Evolutionary conservation across 2,888 invertebrate genomes (phyloP), one percentile per base, ranked within the genome.

Genomic region (Masnerella sp.): DNA sequence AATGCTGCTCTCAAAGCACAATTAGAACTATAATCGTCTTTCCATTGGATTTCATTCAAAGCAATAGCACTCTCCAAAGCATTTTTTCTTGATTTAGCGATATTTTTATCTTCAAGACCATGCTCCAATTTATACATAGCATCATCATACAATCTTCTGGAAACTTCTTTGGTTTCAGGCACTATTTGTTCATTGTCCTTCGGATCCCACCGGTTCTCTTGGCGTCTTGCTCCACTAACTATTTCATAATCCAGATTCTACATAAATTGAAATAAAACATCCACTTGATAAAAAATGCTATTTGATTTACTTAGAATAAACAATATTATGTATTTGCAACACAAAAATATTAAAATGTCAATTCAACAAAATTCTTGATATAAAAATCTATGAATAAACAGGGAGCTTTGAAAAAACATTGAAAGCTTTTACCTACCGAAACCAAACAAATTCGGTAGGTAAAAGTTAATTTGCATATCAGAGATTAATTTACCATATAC

Each of bases 141-240:
- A 92, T 99, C 98, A 80, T 96, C 96, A 80, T 95, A 96, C 67
- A 99, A 88, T 65, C 94, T 91, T 79, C 95, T 95, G 81, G 96
- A 96, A 0, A 93, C 92, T 85, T 96, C 95, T 84, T 97, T 96
- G 0, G 97, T 97, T 83, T 96, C 96, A 0, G 96, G 94, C 0
- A 96, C 95, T 64, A 96, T 92, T 85, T 98, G 98, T 45, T 95
- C 98, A 89, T 99, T 98, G 80, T 97, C 93, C 25, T 93, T 92
- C 0, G 99, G 98, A 88, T 99, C 99, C 98, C 99, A 99, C 77
- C 99, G 91, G 86, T 97, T 96, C 87, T 99, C 99, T 88, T 99
- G 99, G 0, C 99, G 89, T 79, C 97, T 90, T 1, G 99, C 99
- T 0, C 99, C 99, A 56, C 94, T 95, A 11, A 98, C 91, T 81